Evolutionary conservation across 2,888 invertebrate genomes (phyloP).

Genomic region (Drosophila tanythrix): DNA sequence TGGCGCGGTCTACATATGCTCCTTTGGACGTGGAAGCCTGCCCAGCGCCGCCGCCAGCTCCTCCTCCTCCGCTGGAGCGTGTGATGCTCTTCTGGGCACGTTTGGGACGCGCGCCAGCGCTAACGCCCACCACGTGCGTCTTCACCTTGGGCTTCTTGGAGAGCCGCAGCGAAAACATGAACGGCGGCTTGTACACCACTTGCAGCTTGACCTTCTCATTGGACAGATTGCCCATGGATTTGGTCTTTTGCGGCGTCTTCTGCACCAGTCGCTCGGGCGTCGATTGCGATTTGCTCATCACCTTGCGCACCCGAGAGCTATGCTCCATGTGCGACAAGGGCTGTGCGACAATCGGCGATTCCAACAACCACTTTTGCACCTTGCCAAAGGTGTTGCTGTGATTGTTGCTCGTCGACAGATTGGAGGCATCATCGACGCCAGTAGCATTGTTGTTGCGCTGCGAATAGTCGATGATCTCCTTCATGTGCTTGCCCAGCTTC

Average conservation of each 20-base stretch:
- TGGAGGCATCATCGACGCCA: conserved; percentile 73
- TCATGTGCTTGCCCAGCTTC: conserved; percentile 85
- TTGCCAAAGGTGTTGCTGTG: conserved; percentile 87
- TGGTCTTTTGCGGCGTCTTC: conserved; percentile 88
- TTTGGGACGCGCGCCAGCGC: conserved; percentile 73
- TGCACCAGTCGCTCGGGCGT: conserved; percentile 91
- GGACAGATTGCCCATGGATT: conserved; percentile 89
- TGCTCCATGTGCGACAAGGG: conserved; percentile 84
- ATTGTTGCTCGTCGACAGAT: conserved; percentile 85
- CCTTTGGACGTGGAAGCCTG: conserved; percentile 51
- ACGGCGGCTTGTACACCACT: conserved; percentile 94
- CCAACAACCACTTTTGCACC: conserved; percentile 94
- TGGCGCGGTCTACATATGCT: conserved; percentile 68
- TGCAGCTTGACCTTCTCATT: conserved; percentile 91
- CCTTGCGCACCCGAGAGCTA: conserved; percentile 83
- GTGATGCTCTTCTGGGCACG: conserved; percentile 71
- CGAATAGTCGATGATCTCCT: conserved; percentile 92
- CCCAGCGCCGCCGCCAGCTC: conserved; percentile 14
- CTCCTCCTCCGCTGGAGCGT: conserved; percentile 48
- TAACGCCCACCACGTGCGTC: conserved; percentile 83
- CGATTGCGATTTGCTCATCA: conserved; percentile 92
- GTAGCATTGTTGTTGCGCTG: conserved; percentile 65
- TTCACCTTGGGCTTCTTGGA: conserved; percentile 85
- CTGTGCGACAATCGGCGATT: conserved; percentile 87
- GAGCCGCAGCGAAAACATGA: conserved; percentile 93